Conservation (phyloP, 2,113 vertebrate genomes). For the Heterotilapia buettikoferi region DNA sequence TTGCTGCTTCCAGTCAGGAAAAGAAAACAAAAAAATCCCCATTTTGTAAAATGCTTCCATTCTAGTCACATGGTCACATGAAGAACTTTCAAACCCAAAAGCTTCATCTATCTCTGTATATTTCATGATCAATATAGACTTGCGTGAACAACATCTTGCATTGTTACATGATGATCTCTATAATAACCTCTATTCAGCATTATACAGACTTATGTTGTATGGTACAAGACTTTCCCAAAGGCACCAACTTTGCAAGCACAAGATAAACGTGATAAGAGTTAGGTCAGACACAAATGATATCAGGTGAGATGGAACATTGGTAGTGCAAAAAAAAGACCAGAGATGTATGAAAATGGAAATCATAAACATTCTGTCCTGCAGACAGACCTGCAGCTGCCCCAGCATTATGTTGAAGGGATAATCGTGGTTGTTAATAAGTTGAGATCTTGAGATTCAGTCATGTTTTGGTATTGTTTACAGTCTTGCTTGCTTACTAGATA, state of each 20-base stretch:
- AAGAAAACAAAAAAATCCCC: background rate
- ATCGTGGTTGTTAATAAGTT: background rate
- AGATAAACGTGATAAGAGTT: background rate
- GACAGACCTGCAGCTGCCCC: background rate
- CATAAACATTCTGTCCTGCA: background rate
- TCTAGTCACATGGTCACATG: background rate
- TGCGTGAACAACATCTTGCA: background rate
- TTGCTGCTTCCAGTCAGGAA: background rate
- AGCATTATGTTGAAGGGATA: background rate
- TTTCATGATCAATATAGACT: background rate
- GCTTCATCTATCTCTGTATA: background rate
- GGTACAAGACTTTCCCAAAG: background rate
- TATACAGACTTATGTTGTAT: background rate
- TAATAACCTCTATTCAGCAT: background rate
- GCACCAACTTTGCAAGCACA: background rate
- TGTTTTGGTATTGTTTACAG: background rate
- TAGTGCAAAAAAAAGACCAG: background rate
- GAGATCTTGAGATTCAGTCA: background rate
- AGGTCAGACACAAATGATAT: background rate
- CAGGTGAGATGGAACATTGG: background rate
- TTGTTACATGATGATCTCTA: background rate
- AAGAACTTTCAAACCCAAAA: background rate
- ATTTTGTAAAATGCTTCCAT: background rate
- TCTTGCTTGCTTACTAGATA: background rate
- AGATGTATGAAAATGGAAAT: background rate